Conservation (phyloP, 2,113 vertebrate species). For the Murina feae region DNA sequence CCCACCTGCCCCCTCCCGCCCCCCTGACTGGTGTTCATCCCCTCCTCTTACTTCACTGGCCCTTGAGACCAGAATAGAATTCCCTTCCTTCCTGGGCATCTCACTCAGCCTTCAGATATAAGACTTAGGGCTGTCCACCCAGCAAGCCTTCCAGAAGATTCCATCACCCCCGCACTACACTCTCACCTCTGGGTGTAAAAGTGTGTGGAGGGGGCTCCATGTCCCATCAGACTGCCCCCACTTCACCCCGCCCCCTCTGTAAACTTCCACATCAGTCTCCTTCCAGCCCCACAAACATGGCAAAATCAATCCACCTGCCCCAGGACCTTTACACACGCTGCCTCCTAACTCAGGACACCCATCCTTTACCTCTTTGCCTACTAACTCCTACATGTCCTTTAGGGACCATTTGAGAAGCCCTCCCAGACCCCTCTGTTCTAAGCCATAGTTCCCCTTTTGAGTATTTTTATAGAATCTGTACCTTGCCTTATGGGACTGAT, state of each 20-base stretch:
- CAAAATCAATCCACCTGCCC: background rate
- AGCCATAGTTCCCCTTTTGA: background rate
- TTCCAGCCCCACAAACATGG: background rate
- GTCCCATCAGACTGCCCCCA: no score
- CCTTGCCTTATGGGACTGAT: background rate
- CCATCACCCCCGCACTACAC: background rate
- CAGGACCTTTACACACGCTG: background rate
- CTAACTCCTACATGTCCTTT: background rate
- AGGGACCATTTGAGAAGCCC: background rate
- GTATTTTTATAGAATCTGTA: background rate
- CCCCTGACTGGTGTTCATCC: no score
- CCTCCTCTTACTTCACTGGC: background rate
- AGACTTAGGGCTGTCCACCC: background rate
- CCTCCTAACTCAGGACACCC: background rate
- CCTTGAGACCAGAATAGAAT: background rate
- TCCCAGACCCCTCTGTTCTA: background rate
- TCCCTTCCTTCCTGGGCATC: background rate
- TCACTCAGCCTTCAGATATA: background rate
- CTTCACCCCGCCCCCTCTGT: accelerated
- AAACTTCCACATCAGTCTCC: background rate
- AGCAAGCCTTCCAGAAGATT: background rate
- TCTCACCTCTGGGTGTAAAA: background rate
- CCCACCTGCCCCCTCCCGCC: no score
- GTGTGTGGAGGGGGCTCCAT: background rate
- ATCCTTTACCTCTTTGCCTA: background rate